Base-by-base conservation (phyloP, 2,797 vertebrate genomes). In the Crax fasciolata region DNA sequence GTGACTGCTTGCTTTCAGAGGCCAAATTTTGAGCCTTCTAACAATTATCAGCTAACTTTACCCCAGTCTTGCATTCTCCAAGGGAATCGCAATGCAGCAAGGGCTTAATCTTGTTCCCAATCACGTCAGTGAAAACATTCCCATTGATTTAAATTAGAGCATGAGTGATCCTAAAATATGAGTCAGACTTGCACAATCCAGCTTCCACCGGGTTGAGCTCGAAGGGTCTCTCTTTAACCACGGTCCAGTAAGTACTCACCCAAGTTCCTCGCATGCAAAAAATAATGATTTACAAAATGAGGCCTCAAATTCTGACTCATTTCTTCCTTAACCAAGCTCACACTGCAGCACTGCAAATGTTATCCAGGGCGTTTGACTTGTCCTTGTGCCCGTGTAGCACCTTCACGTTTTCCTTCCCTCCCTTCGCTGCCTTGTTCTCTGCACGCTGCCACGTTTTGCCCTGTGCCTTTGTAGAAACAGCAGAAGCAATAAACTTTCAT, bases 401-500 rank as follows among this genome's bases (percentile, higher is more conserved):
- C 16, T 51, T 32, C 28, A 35, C 2, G 39, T 92, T 78, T 65
- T 62, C 44, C 27, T 49, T 48, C 25, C 48, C 55, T 92, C 48
- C 19, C 6, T 61, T 70, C 41, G 27, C 9, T 52, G 35, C 32
- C 67, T 81, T 57, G 24, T 71, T 30, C 27, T 59, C 52, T 2
- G 0, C 41, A 91, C 83, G 57, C 6, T 54, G 41, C 61, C 52
- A 75, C 1, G 2, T 27, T 84, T 89, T 65, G 61, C 72, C 46
- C 67, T 25, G 19, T 58, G 59, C 65, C 84, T 89, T 87, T 76
- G 77, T 3, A 55, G 90, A 87, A 79, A 87, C 28, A 55, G 86
- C 32, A 92, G 65, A 92, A 89, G 46, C 44, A 95, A 94, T 80
- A 94, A 94, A 95, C 52, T 93, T 90, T 72, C 13, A 24, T 89